These are phyloP conservation scores for Phoebastria nigripes DNA, from an alignment of 2,797 vertebrate species.

Conservation along the genomic window DNA sequence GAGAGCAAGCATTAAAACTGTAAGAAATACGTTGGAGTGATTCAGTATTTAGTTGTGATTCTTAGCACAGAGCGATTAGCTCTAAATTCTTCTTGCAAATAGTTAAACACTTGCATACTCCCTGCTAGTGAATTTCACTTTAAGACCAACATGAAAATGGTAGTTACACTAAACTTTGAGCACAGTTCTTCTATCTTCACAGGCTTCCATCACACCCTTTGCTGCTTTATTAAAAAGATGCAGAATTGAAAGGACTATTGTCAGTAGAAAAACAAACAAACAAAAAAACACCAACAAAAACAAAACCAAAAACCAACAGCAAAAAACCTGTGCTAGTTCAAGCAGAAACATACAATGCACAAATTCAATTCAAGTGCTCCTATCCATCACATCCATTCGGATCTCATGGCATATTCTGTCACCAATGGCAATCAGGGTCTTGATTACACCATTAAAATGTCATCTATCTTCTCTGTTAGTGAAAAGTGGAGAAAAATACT, in stretches of 20 bases:
- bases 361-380: neutral
- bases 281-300: too few species aligned
- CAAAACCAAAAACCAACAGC: neutral
- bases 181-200: neutral
- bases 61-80: neutral
- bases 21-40: neutral
- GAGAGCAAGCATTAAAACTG: neutral
- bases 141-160: neutral
- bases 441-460: constrained; percentile 15
- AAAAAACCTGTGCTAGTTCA: neutral
- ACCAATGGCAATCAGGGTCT: neutral
- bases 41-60: neutral
- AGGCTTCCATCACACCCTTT: neutral
- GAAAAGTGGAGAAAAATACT: neutral
- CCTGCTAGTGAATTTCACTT: neutral
- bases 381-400: neutral
- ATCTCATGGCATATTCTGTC: neutral
- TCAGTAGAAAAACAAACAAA: neutral
- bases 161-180: neutral
- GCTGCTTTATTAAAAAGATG: neutral
- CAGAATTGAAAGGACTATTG: neutral
- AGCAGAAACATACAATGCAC: neutral
- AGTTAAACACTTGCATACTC: neutral
- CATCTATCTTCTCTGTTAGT: neutral
- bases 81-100: neutral